These are phyloP conservation scores for Pseudomyrmex cubaensis DNA, from an alignment of 1,140 invertebrate species.

Conservation along the genomic window DNA sequence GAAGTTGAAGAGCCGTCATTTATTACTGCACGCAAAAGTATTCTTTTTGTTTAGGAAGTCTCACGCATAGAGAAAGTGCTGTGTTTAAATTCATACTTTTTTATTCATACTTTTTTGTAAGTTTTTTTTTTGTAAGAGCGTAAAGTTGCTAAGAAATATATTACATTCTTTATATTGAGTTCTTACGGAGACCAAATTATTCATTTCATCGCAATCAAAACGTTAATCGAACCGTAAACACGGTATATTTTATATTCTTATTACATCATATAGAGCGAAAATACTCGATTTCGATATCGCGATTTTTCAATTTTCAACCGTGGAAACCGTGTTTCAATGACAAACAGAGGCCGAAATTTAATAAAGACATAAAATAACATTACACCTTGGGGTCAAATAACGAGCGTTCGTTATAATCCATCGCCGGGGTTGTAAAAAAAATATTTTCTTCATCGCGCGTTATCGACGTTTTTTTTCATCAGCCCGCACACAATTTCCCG, in stretches of 20 bases:
- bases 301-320: slow-evolving; percentile 5
- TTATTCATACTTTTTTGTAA: too few species aligned
- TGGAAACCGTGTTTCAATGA: slow-evolving; percentile 10
- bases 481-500: slow-evolving; percentile 26
- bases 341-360: slow-evolving; percentile 35
- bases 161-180: too few species aligned
- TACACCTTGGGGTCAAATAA: slow-evolving; percentile 38
- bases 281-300: neutral
- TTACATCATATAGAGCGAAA: neutral
- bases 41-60: neutral
- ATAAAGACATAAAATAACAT: slow-evolving; percentile 52
- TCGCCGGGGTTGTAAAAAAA: slow-evolving; percentile 43
- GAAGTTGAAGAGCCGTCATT: slow-evolving; percentile 3
- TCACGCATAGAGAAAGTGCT: too few species aligned
- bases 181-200: neutral
- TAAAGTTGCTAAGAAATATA: too few species aligned
- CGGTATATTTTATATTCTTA: neutral
- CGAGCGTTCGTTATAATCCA: slow-evolving; percentile 16
- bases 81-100: too few species aligned
- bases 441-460: slow-evolving; percentile 32
- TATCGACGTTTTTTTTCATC: slow-evolving; percentile 50
- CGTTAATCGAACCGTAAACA: neutral
- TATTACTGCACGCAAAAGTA: neutral
- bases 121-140: too few species aligned
- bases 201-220: neutral